Conservation (phyloP, 2,888 invertebrate genomes). For the Trichopoda pennipes region DNA sequence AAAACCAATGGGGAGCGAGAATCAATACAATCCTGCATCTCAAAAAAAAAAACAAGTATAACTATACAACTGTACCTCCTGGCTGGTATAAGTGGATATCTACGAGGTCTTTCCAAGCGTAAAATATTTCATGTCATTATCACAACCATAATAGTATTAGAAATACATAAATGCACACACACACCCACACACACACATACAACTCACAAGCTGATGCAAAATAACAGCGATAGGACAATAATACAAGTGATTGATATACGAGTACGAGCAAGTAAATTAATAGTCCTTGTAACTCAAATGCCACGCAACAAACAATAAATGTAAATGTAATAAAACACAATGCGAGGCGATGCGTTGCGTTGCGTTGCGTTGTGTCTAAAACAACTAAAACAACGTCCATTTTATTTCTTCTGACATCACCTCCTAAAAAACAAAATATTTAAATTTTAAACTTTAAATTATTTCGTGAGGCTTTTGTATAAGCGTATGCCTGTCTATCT, state of each 20-base stretch:
- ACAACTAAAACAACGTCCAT: slow-evolving; percentile 52
- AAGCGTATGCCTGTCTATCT: slow-evolving; percentile 33
- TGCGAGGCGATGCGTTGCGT: slow-evolving; percentile 30
- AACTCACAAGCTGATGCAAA: background rate
- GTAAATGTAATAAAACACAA: slow-evolving; percentile 63
- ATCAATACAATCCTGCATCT: slow-evolving; percentile 46
- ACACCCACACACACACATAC: too few species aligned
- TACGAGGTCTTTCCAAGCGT: slow-evolving; percentile 64
- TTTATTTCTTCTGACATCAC: slow-evolving; percentile 13
- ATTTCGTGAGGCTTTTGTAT: background rate
- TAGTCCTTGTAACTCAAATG: slow-evolving; percentile 55
- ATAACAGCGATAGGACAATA: slow-evolving; percentile 52
- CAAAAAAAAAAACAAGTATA: slow-evolving; percentile 21
- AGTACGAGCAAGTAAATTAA: slow-evolving; percentile 52
- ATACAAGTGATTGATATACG: slow-evolving; percentile 59
- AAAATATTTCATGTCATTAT: slow-evolving; percentile 67
- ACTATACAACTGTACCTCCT: slow-evolving; percentile 12
- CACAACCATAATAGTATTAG: slow-evolving; percentile 39
- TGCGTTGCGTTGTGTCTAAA: too few species aligned
- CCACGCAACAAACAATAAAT: slow-evolving; percentile 50
- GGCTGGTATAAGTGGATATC: slow-evolving; percentile 30
- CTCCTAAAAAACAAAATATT: slow-evolving; percentile 43
- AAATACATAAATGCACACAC: slow-evolving; percentile 16
- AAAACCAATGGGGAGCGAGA: slow-evolving; percentile 14
- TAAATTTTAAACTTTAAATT: slow-evolving; percentile 59